Conservation (phyloP, 1,140 invertebrate species). For the Potamilus streckersoni region DNA sequence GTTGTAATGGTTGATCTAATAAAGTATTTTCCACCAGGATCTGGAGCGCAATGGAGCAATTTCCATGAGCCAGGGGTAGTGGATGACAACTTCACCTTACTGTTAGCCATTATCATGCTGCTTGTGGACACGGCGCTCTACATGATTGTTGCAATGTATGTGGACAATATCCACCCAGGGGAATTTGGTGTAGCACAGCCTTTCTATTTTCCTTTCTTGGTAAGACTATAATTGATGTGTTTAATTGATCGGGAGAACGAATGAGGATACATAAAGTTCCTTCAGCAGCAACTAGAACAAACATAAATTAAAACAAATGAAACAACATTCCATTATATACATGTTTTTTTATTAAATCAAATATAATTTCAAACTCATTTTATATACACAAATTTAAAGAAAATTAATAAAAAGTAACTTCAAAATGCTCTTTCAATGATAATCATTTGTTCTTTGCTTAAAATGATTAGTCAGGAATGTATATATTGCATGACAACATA, state of each 20-base stretch:
- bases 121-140: constrained; percentile 69
- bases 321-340: background rate
- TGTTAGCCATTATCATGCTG: constrained; percentile 67
- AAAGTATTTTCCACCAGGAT: constrained; percentile 18
- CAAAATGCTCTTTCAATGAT: constrained; percentile 68
- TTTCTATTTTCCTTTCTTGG: constrained; percentile 64
- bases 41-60: constrained; percentile 54
- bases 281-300: background rate
- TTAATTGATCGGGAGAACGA: background rate
- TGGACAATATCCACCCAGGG: constrained; percentile 75
- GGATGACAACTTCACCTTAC: constrained; percentile 64
- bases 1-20: too few species aligned
- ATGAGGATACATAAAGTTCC: background rate
- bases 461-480: too few species aligned
- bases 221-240: constrained; percentile 37
- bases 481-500: too few species aligned
- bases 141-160: constrained; percentile 71
- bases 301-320: background rate
- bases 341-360: background rate
- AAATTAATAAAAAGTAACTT: constrained; percentile 49
- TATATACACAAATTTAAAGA: too few species aligned
- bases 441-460: too few species aligned
- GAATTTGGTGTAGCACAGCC: too few species aligned
- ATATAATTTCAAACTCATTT: background rate
- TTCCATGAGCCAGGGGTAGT: constrained; percentile 43